Evolutionary conservation across 2,888 invertebrate species (phyloP), one percentile per base, ranked within the genome.

Genomic region (Clusia tigrina): DNA sequence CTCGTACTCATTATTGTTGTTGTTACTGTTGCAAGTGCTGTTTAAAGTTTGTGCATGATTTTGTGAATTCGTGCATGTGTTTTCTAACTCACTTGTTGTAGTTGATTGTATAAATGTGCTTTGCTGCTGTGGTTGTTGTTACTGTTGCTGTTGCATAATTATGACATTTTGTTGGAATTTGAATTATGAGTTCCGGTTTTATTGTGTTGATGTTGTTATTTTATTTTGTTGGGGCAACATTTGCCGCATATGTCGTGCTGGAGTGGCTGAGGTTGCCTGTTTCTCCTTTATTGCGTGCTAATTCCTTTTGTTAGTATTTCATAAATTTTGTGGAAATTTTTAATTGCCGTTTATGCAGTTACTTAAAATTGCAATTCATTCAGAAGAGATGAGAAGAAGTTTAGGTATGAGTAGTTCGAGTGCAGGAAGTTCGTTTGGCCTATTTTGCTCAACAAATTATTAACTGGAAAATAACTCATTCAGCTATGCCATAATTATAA

Each of bases 21-120:
- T 32, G 32, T 32, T 32, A 12, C 12, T 32, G 32, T 12, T 32
- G 6, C 32, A 32, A 32, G 32, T 32, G 12, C 12, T 32, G 12
- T 32, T 32, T 32, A 32, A 32, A 12, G 32, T 32, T 32, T 32
- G 6, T 75, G 78, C 74, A 68, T 77, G 77, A 6, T 74, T 73
- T 64, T 70, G 70, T 73, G 77, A 77, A 74, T 74, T 78, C 78
- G 78, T 74, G 74, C 77, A 73, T 69, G 71, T 75, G 67, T 77
- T 74, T 74, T 70, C 72, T 71, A 76, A 73, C 15, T 22, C 23
- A 22, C 53, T 32, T 53, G 53, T 22, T 53, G 24, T 15, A 23
- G 53, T 12, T 54, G 26, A 23, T 24, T 18, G 25, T 12, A 1
- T 54, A n/a, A 17, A n/a, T 25, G 20, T 38, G 15, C 10, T 1